Evolutionary conservation across 1,140 invertebrate genomes (phyloP).

Genomic region (Proctacanthus coquilletti): DNA sequence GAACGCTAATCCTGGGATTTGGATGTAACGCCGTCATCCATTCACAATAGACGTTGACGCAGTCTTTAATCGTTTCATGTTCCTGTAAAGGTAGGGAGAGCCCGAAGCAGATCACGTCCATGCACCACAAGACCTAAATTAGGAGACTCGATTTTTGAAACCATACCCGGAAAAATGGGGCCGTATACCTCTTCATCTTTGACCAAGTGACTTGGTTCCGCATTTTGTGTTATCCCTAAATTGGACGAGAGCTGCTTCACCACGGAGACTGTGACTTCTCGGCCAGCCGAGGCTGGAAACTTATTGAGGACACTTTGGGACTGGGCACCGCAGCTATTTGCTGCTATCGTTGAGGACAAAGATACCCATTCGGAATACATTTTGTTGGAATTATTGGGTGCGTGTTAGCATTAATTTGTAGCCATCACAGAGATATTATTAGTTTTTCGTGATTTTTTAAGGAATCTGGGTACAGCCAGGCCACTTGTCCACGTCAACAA

Average conservation of each 20-base stretch:
- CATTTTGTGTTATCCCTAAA: conserved; percentile 57
- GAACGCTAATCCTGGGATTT: conserved; percentile 64
- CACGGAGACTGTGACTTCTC: conserved; percentile 69
- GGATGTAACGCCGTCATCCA: conserved; percentile 83
- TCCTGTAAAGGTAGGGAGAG: conserved; percentile 76
- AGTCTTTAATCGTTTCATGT: conserved; percentile 88
- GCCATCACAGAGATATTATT: too few relatives aligned
- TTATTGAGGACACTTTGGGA: conserved; percentile 71
- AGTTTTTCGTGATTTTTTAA: too few relatives aligned
- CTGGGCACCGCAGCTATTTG: conserved; percentile 45
- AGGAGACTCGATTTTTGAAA: background rate
- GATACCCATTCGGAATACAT: conserved; percentile 83
- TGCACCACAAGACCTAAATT: conserved; percentile 26
- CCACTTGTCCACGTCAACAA: too few relatives aligned
- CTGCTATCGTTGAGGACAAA: conserved; percentile 48
- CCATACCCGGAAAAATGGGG: background rate
- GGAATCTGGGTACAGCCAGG: too few relatives aligned
- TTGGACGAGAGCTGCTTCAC: conserved; percentile 65
- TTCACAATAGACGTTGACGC: conserved; percentile 92
- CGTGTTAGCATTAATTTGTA: too few relatives aligned
- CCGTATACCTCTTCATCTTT: conserved; percentile 55
- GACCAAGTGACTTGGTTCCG: conserved; percentile 55
- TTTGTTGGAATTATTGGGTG: conserved; percentile 1
- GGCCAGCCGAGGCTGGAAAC: conserved; percentile 56
- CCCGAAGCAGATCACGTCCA: conserved; percentile 73